Conservation (phyloP, 2,113 vertebrate genomes). For the Origma solitaria region DNA sequence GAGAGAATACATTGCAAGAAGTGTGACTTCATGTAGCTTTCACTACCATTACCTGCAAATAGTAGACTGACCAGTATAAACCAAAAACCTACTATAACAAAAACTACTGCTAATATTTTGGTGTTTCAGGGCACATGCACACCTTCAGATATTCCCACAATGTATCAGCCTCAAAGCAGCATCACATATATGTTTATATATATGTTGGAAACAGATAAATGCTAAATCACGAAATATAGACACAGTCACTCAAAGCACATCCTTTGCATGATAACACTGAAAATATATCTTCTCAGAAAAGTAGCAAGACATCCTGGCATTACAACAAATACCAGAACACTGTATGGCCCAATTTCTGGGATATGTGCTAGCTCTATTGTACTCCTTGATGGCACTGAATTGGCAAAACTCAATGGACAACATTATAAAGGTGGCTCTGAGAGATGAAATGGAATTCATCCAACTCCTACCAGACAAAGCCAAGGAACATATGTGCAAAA, state of each 20-base stretch:
- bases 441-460: neutral
- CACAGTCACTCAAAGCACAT: neutral
- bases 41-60: neutral
- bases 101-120: neutral
- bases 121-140: neutral
- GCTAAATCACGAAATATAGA: neutral
- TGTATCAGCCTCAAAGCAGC: neutral
- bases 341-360: neutral
- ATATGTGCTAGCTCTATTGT: neutral
- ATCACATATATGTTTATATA: too few species aligned
- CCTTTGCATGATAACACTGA: neutral
- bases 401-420: neutral
- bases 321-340: neutral
- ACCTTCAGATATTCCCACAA: neutral
- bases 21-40: neutral
- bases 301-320: neutral
- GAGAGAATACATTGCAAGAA: neutral
- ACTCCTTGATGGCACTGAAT: neutral
- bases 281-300: neutral
- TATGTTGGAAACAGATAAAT: neutral
- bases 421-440: neutral
- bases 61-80: neutral
- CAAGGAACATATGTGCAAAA: neutral
- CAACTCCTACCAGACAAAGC: neutral
- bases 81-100: neutral